phyloP scores from a whole-genome alignment of 2,113 vertebrate species.

The Dipodomys merriami region DNA sequence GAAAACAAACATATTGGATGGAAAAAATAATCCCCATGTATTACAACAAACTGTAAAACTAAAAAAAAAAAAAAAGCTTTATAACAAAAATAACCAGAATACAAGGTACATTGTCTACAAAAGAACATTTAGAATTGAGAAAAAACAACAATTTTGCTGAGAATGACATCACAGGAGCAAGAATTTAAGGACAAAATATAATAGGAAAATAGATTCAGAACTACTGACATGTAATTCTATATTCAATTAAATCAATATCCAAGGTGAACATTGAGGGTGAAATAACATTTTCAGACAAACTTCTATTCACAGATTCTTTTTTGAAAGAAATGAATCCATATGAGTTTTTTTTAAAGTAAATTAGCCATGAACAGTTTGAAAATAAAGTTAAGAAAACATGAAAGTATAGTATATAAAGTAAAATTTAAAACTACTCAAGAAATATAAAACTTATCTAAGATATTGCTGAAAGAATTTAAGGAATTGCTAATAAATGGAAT shows the following conservation, averaged over 20 bases:
- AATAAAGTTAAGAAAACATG: conserved; percentile 26
- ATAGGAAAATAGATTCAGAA: conserved; percentile 35
- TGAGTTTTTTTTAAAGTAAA: conserved; percentile 14
- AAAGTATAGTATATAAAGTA: too few species aligned
- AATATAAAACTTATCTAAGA: not conserved
- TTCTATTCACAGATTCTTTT: not conserved
- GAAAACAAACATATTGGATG: not conserved
- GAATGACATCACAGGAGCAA: conserved; percentile 10
- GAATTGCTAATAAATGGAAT: not conserved
- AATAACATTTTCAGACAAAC: conserved; percentile 27
- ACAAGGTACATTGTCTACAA: not conserved
- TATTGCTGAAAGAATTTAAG: conserved; percentile 31
- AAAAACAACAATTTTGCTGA: not conserved
- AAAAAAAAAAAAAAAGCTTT: not conserved
- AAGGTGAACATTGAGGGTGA: not conserved
- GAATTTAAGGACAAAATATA: conserved; percentile 46
- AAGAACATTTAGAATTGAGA: not conserved
- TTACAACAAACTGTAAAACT: not conserved
- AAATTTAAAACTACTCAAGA: not conserved
- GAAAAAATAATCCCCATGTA: not conserved
- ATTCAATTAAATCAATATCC: not conserved
- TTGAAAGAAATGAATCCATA: not conserved
- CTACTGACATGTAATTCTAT: not conserved
- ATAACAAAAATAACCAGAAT: conserved; percentile 12
- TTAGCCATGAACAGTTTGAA: not conserved